These are phyloP conservation scores for Lordiphosa andalusiaca DNA, from an alignment of 2,888 invertebrate species.

Conservation along the genomic window DNA sequence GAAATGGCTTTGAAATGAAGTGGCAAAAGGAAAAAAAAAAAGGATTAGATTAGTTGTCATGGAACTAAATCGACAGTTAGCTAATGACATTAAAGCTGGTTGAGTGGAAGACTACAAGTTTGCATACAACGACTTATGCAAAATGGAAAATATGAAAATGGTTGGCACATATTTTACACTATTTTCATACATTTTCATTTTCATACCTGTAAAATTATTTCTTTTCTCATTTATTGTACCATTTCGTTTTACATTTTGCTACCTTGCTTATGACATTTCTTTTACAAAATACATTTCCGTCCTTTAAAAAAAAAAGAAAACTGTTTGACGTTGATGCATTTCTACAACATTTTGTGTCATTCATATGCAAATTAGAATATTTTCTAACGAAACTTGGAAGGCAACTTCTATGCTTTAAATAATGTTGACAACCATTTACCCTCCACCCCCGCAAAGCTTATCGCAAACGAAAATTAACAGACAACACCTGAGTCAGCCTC, in stretches of 20 bases:
- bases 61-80: constrained; percentile 1
- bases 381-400: constrained; percentile 14
- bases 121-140: no score
- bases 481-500: constrained; percentile 16
- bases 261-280: constrained; percentile 49
- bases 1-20: constrained; percentile 22
- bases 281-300: constrained; percentile 32
- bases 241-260: no score
- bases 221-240: constrained; percentile 10
- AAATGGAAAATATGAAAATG: no score
- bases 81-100: constrained; percentile 6
- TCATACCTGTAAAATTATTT: neutral
- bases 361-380: constrained; percentile 25
- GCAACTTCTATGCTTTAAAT: constrained; percentile 6
- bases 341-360: constrained; percentile 20
- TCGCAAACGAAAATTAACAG: constrained; percentile 57
- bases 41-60: constrained; percentile 23
- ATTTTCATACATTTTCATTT: no score
- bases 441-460: constrained; percentile 32
- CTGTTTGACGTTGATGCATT: constrained; percentile 36
- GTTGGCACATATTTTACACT: no score
- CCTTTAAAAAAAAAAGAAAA: constrained; percentile 10
- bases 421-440: constrained; percentile 21
- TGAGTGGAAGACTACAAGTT: no score
- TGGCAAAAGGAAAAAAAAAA: neutral